Evolutionary conservation across 2,888 invertebrate genomes (phyloP).

Genomic region (Scrobipalpa atriplicella): DNA sequence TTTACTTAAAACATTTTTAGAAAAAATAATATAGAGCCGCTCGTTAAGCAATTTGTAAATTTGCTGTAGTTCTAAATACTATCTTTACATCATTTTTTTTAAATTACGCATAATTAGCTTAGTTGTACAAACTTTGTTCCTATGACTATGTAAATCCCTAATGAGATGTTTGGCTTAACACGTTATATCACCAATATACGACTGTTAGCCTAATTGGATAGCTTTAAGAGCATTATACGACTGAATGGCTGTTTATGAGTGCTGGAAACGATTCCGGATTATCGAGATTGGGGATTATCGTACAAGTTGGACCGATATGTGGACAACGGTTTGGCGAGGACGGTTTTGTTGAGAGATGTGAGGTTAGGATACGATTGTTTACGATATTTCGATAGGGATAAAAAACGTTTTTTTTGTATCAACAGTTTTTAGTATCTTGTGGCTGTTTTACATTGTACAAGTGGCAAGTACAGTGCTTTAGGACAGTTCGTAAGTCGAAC

Average conservation of each 20-base stretch:
- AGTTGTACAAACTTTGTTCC: no score
- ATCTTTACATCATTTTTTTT: no score
- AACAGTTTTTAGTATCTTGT: no score
- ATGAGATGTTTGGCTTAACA: constrained; percentile 22
- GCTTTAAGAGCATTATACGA: constrained; percentile 26
- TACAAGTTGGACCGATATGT: background rate
- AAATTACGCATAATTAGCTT: no score
- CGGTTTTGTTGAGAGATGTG: background rate
- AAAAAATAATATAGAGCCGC: no score
- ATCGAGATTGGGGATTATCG: constrained; percentile 25
- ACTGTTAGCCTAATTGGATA: constrained; percentile 31
- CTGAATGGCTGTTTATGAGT: constrained; percentile 27
- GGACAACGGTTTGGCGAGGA: background rate
- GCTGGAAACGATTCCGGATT: constrained; percentile 29
- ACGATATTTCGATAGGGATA: background rate
- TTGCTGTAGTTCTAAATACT: no score
- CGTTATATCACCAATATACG: constrained; percentile 25
- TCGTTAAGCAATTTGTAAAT: no score
- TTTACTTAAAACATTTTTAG: no score
- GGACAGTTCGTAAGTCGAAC: no score
- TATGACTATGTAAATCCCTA: background rate
- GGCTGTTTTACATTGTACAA: no score
- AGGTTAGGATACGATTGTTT: background rate
- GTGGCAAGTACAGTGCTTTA: no score
- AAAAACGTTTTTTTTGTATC: no score